A percentile compares a stretch with the other conserved stretches of the same genome.
Evolutionary conservation across 2,113 vertebrate species (phyloP).

Genomic region (Copsychus sechellarum): DNA sequence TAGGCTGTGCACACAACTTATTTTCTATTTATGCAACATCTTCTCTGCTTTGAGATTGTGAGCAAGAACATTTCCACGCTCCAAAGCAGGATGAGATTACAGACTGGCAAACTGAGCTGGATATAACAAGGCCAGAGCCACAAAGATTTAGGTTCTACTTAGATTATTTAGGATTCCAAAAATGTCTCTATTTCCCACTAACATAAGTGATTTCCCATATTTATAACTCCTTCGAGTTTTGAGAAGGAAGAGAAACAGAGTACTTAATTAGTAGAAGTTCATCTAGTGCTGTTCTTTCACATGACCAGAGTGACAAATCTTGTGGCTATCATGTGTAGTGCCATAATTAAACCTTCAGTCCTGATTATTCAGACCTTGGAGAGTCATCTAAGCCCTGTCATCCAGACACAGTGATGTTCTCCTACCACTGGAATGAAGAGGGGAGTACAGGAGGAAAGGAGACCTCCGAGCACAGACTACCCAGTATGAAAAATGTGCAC

Average conservation of each 20-base stretch:
- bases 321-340: slow-evolving; percentile 35
- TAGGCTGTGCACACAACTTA: slow-evolving; percentile 54
- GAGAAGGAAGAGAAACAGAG: slow-evolving; percentile 23
- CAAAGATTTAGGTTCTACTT: slow-evolving; percentile 26
- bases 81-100: slow-evolving; percentile 62
- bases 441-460: background rate
- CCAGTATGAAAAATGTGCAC: background rate
- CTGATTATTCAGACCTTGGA: slow-evolving; percentile 25
- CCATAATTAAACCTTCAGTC: slow-evolving; percentile 41
- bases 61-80: slow-evolving; percentile 59
- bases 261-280: slow-evolving; percentile 36
- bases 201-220: background rate
- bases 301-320: slow-evolving; percentile 40
- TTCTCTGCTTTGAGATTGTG: slow-evolving; percentile 45
- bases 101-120: slow-evolving; percentile 14
- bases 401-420: background rate
- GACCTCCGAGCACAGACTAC: rapidly evolving
- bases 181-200: background rate
- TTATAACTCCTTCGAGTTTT: slow-evolving; percentile 17
- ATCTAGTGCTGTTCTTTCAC: slow-evolving; percentile 21
- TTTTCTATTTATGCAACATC: slow-evolving; percentile 67
- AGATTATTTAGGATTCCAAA: slow-evolving; percentile 47
- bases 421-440: background rate
- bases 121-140: slow-evolving; percentile 39
- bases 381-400: background rate